phyloP scores from a whole-genome alignment of 2,888 invertebrate genomes.

The Caradrina clavipalpis region DNA sequence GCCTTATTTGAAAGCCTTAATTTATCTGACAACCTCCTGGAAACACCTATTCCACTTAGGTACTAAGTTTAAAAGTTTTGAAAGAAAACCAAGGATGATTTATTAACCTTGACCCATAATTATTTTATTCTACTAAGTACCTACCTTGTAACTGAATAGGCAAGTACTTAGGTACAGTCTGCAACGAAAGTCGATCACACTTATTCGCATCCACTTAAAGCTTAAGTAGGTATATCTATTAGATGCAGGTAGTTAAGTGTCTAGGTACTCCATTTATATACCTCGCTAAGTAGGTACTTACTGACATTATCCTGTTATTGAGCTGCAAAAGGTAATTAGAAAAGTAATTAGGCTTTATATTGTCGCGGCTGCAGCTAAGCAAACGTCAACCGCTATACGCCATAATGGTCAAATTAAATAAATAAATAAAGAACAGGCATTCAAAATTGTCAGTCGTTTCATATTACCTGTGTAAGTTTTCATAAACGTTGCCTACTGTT shows the following conservation, averaged over 20 bases:
- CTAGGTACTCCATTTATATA: background rate
- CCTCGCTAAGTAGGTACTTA: background rate
- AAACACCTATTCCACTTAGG: too few relatives aligned
- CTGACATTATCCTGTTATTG: slow-evolving; percentile 1
- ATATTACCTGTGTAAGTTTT: slow-evolving; percentile 32
- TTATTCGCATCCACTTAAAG: too few relatives aligned
- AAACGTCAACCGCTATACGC: background rate
- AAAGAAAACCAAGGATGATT: too few relatives aligned
- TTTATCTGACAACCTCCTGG: too few relatives aligned
- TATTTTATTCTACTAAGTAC: too few relatives aligned
- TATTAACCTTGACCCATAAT: too few relatives aligned
- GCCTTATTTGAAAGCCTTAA: too few relatives aligned
- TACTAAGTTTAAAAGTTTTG: too few relatives aligned
- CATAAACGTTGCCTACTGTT: slow-evolving; percentile 26
- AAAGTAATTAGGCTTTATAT: slow-evolving; percentile 19
- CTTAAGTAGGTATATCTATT: too few relatives aligned
- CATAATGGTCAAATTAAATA: background rate
- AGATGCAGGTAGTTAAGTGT: background rate
- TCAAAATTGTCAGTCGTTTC: background rate
- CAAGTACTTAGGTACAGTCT: too few relatives aligned
- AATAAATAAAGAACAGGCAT: background rate
- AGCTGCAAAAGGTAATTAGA: slow-evolving; percentile 13
- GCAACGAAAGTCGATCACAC: too few relatives aligned
- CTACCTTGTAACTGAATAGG: too few relatives aligned
- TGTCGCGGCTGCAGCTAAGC: background rate